Evolutionary conservation across 2,113 vertebrate species (phyloP).

Genomic region (Xenus cinereus): DNA sequence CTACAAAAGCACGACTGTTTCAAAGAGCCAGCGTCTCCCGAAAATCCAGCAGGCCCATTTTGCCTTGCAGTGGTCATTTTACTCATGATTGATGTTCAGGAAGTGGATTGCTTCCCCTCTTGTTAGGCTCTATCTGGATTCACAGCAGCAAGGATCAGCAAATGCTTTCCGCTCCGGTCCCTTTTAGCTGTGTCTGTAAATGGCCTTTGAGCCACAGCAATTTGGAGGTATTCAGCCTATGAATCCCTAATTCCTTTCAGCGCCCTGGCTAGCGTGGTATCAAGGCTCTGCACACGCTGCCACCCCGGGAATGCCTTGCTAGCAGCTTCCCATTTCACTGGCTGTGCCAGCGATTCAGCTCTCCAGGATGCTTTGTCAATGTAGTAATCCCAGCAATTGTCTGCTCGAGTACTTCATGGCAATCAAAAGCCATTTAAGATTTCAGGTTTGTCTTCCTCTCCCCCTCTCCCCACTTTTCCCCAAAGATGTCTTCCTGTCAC

Average conservation of each 20-base stretch:
- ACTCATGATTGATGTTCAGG: conserved; percentile 56
- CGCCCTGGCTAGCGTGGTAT: background rate
- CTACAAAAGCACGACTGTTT: conserved; percentile 52
- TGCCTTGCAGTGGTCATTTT: conserved; percentile 47
- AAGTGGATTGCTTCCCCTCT: conserved; percentile 67
- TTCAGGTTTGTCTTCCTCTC: conserved; percentile 59
- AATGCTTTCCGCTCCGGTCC: conserved; percentile 38
- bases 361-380: conserved; percentile 60
- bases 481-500: conserved; percentile 25
- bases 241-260: conserved; percentile 61
- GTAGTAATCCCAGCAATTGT: conserved; percentile 61
- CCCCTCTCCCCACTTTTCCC: background rate
- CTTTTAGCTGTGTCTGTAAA: conserved; percentile 45
- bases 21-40: background rate
- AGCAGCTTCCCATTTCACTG: conserved; percentile 55
- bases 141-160: conserved; percentile 43
- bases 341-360: conserved; percentile 62
- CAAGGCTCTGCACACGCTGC: conserved; percentile 57
- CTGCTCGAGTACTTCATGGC: conserved; percentile 37
- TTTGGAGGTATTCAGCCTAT: conserved; percentile 53
- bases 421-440: conserved; percentile 61
- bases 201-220: conserved; percentile 52
- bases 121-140: conserved; percentile 50
- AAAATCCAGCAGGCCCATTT: conserved; percentile 10
- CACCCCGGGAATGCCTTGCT: conserved; percentile 60